These are phyloP conservation scores for Scatophagus argus DNA, from an alignment of 2,113 vertebrate genomes.

Conservation along the genomic window DNA sequence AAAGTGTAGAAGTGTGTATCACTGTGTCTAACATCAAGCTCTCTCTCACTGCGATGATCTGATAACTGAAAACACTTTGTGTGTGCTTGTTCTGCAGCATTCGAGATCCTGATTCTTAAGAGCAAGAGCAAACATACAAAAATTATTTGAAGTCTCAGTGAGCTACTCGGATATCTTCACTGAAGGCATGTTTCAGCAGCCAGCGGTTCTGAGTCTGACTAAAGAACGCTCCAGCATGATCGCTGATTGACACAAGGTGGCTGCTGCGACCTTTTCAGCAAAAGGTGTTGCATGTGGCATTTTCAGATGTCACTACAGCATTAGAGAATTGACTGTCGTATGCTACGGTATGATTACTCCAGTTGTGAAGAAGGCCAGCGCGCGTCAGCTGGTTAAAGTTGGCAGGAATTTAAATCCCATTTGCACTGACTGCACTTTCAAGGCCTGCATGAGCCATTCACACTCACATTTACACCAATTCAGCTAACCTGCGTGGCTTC, in stretches of 20 bases:
- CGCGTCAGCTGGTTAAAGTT: too few species aligned
- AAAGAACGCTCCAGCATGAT: neutral
- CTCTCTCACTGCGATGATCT: neutral
- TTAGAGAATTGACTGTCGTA: neutral
- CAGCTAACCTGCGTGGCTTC: too few species aligned
- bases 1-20: too few species aligned
- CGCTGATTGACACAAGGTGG: neutral
- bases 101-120: neutral
- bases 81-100: neutral
- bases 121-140: neutral
- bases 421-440: too few species aligned
- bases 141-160: neutral
- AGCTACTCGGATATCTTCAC: neutral
- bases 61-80: neutral
- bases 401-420: too few species aligned
- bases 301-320: neutral
- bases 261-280: conserved; percentile 2
- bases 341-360: neutral
- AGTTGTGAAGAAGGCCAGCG: too few species aligned
- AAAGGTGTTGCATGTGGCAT: conserved; percentile 6
- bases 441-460: too few species aligned
- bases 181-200: neutral
- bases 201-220: neutral
- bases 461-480: too few species aligned
- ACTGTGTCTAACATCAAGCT: neutral